Evolutionary conservation across 2,888 invertebrate species (phyloP).

Genomic region (Caradrina kadenii): DNA sequence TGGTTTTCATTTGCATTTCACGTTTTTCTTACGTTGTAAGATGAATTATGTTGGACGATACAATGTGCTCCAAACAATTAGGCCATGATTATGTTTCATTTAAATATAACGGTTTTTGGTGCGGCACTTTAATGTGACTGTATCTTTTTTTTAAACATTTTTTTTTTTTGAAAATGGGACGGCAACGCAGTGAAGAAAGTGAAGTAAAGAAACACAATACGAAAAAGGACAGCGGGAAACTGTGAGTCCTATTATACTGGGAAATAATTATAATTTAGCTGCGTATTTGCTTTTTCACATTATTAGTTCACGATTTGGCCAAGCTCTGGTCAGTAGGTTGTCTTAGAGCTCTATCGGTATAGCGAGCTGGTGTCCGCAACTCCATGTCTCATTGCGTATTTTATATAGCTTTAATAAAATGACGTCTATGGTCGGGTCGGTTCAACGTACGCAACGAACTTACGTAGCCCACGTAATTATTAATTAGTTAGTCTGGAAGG

Average conservation of each 20-base stretch:
- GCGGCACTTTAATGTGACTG: not conserved
- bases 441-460: too few relatives aligned
- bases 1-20: slow-evolving; percentile 7
- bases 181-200: not conserved
- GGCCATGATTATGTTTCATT: slow-evolving; percentile 1
- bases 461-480: too few relatives aligned
- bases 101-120: slow-evolving; percentile 8
- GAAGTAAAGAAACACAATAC: not conserved
- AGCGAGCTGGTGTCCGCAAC: too few relatives aligned
- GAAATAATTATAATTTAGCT: not conserved
- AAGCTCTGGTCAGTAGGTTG: too few relatives aligned
- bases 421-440: too few relatives aligned
- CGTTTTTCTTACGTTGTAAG: slow-evolving; percentile 2
- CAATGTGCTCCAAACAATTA: not conserved
- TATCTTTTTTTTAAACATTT: not conserved
- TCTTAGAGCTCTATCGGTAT: too few relatives aligned
- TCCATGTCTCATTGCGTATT: too few relatives aligned
- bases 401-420: too few relatives aligned
- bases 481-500: too few relatives aligned
- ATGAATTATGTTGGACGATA: too few relatives aligned
- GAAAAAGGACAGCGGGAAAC: slow-evolving; percentile 1
- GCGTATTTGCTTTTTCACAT: not conserved
- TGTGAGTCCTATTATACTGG: slow-evolving; percentile 33
- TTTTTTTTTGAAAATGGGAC: slow-evolving; percentile 31
- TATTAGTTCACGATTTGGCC: not conserved